A percentile compares a stretch with the other conserved stretches of the same genome.
Conservation (phyloP, 1,140 invertebrate species). For the Globodera rostochiensis region DNA sequence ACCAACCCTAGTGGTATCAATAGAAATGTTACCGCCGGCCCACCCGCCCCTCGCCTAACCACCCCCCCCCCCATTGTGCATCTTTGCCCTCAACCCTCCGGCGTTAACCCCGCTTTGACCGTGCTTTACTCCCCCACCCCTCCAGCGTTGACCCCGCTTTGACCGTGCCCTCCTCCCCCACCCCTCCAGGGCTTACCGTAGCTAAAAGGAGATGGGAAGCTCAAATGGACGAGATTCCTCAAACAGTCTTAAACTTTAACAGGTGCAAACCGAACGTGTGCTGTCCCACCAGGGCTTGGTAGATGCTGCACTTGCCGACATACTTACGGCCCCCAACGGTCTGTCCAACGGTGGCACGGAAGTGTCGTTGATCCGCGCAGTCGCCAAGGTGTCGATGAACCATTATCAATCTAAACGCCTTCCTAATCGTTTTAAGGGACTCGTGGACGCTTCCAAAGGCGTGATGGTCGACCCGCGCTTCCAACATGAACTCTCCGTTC, state of each 20-base stretch:
- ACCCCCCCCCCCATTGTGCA: too few relatives aligned
- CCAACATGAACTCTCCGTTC: slow-evolving; percentile 78
- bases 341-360: slow-evolving; percentile 76
- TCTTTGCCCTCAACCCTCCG: too few relatives aligned
- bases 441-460: slow-evolving; percentile 83
- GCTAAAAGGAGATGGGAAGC: too few relatives aligned
- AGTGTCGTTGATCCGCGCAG: slow-evolving; percentile 81
- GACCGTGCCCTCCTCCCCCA: too few relatives aligned
- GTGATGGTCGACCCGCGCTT: slow-evolving; percentile 79
- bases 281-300: slow-evolving; percentile 58
- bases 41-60: too few relatives aligned
- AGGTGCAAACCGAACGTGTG: slow-evolving; percentile 23
- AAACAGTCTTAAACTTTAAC: background rate
- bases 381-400: slow-evolving; percentile 70
- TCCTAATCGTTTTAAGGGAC: slow-evolving; percentile 66
- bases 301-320: slow-evolving; percentile 77
- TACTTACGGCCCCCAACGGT: slow-evolving; percentile 80
- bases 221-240: too few relatives aligned
- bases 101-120: too few relatives aligned
- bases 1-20: too few relatives aligned
- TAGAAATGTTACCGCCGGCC: too few relatives aligned
- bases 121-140: too few relatives aligned
- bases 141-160: too few relatives aligned
- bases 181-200: too few relatives aligned
- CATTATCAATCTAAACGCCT: background rate